Conservation (phyloP, 2,797 vertebrate genomes). For the Pristis pectinata region DNA sequence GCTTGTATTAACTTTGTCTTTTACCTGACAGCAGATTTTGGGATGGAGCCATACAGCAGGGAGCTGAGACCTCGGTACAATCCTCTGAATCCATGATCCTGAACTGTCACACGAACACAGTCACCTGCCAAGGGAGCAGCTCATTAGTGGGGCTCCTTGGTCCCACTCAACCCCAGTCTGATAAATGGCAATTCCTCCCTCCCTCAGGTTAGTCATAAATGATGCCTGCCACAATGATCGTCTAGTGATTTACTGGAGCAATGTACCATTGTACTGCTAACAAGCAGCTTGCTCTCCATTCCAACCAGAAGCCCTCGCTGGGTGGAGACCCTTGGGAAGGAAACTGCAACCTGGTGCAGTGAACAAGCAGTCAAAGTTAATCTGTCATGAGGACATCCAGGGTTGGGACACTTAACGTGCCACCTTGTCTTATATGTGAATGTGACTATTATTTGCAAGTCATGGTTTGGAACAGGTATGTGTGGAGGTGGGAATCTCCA, state of each 20-base stretch:
- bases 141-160: neutral
- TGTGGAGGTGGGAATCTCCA: neutral
- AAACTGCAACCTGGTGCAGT: neutral
- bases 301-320: neutral
- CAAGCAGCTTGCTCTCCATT: neutral
- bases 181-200: neutral
- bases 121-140: slow-evolving; percentile 43
- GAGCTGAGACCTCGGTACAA: slow-evolving; percentile 63
- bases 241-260: neutral
- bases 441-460: neutral
- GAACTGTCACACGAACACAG: slow-evolving; percentile 66
- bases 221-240: neutral
- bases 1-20: too few species aligned
- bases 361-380: neutral
- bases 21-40: slow-evolving; percentile 63
- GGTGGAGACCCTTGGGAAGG: neutral
- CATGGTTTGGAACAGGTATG: neutral
- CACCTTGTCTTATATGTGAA: neutral
- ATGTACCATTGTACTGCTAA: too few species aligned
- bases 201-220: too few species aligned
- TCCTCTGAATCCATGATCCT: slow-evolving; percentile 60
- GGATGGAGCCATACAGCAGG: slow-evolving; percentile 68
- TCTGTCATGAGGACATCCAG: neutral
- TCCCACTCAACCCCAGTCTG: neutral
- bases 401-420: neutral